Conservation (phyloP, 2,113 vertebrate genomes). For the Hyperopisus bebe region DNA sequence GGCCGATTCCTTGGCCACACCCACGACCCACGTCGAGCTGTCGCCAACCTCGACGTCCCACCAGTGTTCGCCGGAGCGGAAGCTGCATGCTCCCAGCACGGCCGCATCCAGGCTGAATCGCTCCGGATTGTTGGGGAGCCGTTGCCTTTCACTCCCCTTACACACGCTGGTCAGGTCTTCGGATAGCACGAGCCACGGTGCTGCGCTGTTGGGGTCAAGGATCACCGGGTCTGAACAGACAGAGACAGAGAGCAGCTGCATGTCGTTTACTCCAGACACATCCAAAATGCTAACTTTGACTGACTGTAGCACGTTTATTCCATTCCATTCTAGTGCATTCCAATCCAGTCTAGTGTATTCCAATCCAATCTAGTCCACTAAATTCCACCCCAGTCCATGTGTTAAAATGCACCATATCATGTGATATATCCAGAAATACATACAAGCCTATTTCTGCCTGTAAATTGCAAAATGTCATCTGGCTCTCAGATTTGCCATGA, state of each 20-base stretch:
- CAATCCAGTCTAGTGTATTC: neutral
- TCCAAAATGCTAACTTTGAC: neutral
- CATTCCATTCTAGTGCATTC: neutral
- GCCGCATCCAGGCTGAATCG: conserved; percentile 50
- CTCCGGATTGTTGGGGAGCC: conserved; percentile 53
- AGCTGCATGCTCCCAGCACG: conserved; percentile 44
- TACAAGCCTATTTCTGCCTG: neutral
- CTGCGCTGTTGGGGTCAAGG: conserved; percentile 57
- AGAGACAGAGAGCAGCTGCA: conserved; percentile 26
- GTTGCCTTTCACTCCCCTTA: conserved; percentile 48
- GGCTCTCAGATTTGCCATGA: neutral
- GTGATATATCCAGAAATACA: neutral
- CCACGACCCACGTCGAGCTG: conserved; percentile 52
- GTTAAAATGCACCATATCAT: neutral
- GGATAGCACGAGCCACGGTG: conserved; percentile 55
- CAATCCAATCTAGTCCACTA: neutral
- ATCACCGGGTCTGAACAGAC: conserved; percentile 48
- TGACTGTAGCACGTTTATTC: neutral
- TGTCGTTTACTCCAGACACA: neutral
- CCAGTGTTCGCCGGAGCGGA: conserved; percentile 42
- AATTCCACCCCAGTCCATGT: neutral
- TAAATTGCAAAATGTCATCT: neutral
- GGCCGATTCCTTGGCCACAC: conserved; percentile 50
- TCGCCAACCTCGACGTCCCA: conserved; percentile 56
- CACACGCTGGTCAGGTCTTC: conserved; percentile 46